Percentiles rank a stretch among this genome's conserved stretches.
phyloP scores from a whole-genome alignment of 2,113 vertebrate genomes.

The Tylochromis polylepis region DNA sequence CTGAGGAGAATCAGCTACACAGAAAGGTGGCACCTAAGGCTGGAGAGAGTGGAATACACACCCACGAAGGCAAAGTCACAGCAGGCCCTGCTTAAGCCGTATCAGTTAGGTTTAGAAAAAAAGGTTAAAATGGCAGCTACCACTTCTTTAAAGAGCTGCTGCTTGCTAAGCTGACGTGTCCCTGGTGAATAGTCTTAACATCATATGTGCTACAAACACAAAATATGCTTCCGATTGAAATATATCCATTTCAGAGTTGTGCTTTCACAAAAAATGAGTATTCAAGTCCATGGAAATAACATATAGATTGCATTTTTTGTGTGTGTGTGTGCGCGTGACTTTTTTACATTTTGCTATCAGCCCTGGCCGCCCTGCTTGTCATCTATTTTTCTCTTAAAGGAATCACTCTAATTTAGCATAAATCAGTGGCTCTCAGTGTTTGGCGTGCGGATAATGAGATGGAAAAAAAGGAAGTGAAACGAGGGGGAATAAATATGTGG shows the following conservation, averaged over 20 bases:
- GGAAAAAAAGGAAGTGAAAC: not conserved
- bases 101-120: not conserved
- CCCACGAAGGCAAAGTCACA: not conserved
- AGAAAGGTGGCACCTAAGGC: not conserved
- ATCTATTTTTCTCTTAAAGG: not conserved
- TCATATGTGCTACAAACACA: not conserved
- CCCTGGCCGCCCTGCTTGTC: not conserved
- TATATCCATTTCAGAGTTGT: not conserved
- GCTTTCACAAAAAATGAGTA: too few relatives aligned
- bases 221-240: not conserved
- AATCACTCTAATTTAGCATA: not conserved
- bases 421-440: not conserved
- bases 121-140: not conserved
- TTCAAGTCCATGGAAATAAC: not conserved
- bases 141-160: not conserved
- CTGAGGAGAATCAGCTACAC: not conserved
- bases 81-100: not conserved
- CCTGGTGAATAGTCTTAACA: not conserved
- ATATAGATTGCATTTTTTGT: not conserved
- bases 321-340: not conserved
- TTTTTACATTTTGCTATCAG: not conserved
- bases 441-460: not conserved
- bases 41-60: not conserved
- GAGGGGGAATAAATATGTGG: not conserved
- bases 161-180: not conserved